phyloP scores from a whole-genome alignment of 2,888 invertebrate genomes.

The Caradrina clavipalpis region DNA sequence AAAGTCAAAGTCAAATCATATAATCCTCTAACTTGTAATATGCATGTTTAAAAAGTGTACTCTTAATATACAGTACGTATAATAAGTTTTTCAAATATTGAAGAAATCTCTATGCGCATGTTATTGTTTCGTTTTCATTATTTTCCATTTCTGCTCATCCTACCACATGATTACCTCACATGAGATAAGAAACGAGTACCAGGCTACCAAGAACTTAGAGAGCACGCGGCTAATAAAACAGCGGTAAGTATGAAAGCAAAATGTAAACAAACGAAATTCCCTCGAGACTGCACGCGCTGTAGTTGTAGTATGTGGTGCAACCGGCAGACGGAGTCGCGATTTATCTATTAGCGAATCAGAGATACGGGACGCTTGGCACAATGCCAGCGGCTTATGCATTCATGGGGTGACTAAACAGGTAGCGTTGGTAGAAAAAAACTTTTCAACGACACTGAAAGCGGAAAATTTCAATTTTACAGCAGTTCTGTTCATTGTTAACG shows the following conservation, averaged over 20 bases:
- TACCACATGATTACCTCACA: constrained; percentile 13
- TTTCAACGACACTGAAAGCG: constrained; percentile 19
- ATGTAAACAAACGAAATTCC: constrained; percentile 59
- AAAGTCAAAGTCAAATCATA: no score
- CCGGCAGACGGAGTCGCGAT: constrained; percentile 67
- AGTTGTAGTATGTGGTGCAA: constrained; percentile 51
- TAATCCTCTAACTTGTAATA: no score
- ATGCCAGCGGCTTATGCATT: constrained; percentile 73
- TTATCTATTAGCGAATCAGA: constrained; percentile 81
- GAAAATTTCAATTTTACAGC: constrained; percentile 10
- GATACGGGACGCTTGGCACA: constrained; percentile 72
- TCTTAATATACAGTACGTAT: no score
- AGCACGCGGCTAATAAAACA: constrained; percentile 43
- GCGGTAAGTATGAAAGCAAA: constrained; percentile 55
- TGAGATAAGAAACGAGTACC: constrained; percentile 35
- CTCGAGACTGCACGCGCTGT: constrained; percentile 43
- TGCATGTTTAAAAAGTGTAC: no score
- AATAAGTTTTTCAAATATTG: no score
- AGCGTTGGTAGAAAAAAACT: constrained; percentile 54
- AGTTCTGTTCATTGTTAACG: neutral
- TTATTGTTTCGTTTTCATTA: neutral
- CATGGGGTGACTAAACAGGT: constrained; percentile 70
- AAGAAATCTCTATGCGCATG: neutral
- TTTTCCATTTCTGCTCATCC: neutral
- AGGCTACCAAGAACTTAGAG: constrained; percentile 48